These are phyloP conservation scores for Amphimedon queenslandica DNA, from an alignment of 37 sponge, comb jelly and placozoan species.

Conservation along the genomic window DNA sequence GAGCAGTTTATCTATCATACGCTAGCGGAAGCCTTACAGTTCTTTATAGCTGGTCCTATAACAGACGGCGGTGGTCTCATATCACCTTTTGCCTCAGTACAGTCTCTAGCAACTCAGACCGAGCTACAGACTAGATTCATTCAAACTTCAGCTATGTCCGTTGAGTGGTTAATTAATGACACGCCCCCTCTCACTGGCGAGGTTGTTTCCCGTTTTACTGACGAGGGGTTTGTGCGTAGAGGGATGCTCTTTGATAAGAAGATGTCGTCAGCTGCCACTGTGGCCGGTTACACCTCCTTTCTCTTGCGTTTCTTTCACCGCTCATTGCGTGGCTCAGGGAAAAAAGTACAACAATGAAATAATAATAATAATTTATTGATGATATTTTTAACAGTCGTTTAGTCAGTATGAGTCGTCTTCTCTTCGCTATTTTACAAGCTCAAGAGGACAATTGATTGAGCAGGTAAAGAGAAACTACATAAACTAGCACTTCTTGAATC, in stretches of 20 bases:
- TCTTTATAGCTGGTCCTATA: conserved; percentile 12
- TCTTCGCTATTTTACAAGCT: neutral
- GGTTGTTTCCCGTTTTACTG: conserved; percentile 32
- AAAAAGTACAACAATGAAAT: conserved; percentile 3
- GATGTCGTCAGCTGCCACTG: neutral
- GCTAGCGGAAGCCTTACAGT: conserved; percentile 28
- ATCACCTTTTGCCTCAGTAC: conserved; percentile 1
- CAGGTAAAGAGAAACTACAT: neutral
- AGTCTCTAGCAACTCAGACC: conserved; percentile 31
- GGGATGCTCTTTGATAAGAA: conserved; percentile 8
- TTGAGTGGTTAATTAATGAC: conserved; percentile 48
- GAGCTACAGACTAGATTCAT: conserved; percentile 48
- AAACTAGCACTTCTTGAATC: too few species aligned
- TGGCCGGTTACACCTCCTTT: conserved; percentile 34
- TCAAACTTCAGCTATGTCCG: conserved; percentile 26
- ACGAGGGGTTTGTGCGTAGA: conserved; percentile 10
- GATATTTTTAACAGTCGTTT: neutral
- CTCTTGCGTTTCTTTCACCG: conserved; percentile 48
- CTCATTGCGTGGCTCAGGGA: conserved; percentile 15
- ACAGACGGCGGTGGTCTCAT: conserved; percentile 4
- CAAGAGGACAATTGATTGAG: neutral
- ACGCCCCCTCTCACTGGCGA: conserved; percentile 36
- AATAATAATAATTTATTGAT: neutral
- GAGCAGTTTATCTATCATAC: conserved; percentile 47
- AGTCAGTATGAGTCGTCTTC: neutral